Conservation (phyloP, 2,113 vertebrate genomes). For the Pyrgilauda ruficollis region DNA sequence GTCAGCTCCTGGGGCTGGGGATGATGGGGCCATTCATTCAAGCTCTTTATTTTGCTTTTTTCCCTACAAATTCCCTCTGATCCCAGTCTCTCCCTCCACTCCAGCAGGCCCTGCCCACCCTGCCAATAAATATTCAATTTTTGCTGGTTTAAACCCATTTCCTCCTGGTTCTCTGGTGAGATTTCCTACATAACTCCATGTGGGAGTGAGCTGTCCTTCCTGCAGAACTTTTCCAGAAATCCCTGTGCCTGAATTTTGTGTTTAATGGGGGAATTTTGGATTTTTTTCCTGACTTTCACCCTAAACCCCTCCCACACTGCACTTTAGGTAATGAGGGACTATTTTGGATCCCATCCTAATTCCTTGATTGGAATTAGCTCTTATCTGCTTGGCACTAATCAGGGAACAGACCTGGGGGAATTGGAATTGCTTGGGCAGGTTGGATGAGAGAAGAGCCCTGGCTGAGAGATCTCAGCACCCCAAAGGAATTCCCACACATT, state of each 20-base stretch:
- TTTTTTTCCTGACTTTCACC: background rate
- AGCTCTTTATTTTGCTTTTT: background rate
- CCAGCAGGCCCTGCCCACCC: background rate
- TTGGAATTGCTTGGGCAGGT: background rate
- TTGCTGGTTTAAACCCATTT: background rate
- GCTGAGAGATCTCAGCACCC: background rate
- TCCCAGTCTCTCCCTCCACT: fast-evolving
- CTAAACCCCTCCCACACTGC: background rate
- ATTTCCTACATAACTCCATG: background rate
- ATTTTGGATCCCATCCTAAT: background rate
- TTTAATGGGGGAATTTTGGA: fast-evolving
- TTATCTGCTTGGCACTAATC: background rate
- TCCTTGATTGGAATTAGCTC: conserved; percentile 1
- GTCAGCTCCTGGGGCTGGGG: no score
- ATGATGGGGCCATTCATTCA: background rate
- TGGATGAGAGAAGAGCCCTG: background rate
- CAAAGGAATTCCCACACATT: background rate
- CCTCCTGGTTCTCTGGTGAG: fast-evolving
- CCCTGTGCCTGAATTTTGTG: background rate
- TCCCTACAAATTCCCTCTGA: background rate
- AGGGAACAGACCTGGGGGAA: background rate
- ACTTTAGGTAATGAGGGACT: background rate
- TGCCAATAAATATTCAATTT: background rate
- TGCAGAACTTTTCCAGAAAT: background rate
- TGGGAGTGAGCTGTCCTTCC: background rate